Conservation (phyloP, 2,113 vertebrate genomes). For the Plecturocebus donacophilus region DNA sequence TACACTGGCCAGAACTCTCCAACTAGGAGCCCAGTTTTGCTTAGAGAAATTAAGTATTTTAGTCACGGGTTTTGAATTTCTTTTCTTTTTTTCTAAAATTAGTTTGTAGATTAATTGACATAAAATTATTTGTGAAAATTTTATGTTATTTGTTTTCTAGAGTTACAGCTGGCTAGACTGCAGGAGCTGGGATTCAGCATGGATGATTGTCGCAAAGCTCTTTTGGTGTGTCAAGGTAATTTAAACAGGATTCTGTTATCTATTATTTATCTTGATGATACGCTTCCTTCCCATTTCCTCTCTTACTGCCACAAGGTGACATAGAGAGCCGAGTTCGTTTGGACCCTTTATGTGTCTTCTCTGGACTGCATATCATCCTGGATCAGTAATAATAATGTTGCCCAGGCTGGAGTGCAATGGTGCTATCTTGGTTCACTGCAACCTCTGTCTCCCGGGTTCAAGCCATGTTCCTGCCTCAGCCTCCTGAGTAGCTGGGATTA, state of each 20-base stretch:
- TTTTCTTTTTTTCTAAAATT: not conserved
- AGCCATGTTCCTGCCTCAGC: too few relatives aligned
- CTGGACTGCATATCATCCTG: not conserved
- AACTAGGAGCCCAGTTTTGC: not conserved
- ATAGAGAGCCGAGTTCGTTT: not conserved
- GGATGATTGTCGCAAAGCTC: constrained; percentile 93
- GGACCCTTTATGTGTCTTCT: not conserved
- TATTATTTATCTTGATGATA: not conserved
- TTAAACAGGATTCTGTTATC: not conserved
- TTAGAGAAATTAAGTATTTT: not conserved
- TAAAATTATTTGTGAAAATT: constrained; percentile 27
- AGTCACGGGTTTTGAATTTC: not conserved
- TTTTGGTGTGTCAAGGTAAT: constrained; percentile 92
- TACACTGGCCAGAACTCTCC: not conserved
- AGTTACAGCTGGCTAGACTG: constrained; percentile 90
- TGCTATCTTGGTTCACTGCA: too few relatives aligned
- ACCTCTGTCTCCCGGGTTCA: too few relatives aligned
- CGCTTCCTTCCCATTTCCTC: not conserved
- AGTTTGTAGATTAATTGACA: not conserved
- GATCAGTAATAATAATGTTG: not conserved
- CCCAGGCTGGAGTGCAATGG: too few relatives aligned
- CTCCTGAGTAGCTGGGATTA: too few relatives aligned
- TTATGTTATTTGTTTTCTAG: constrained; percentile 75
- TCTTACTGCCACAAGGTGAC: not conserved
- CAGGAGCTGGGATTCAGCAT: constrained; percentile 94